Conservation (phyloP, 2,113 vertebrate species). For the Scortum barcoo region DNA sequence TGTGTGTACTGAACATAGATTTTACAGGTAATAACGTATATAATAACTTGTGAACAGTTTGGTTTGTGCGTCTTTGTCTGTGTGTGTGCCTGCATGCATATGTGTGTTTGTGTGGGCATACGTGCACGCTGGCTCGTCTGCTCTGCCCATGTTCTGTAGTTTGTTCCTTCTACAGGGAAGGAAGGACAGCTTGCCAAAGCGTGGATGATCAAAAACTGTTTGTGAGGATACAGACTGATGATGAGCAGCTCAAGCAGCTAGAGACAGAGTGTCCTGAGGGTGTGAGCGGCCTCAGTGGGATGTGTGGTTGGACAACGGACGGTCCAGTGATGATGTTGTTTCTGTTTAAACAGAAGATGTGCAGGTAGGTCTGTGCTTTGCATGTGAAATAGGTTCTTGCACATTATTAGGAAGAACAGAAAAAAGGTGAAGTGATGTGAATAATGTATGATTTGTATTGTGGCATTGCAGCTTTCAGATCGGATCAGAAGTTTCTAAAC, state of each 20-base stretch:
- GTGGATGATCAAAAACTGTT: constrained; percentile 47
- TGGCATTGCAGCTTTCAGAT: background rate
- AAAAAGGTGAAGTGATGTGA: background rate
- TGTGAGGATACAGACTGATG: constrained; percentile 35
- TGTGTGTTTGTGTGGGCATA: constrained; percentile 22
- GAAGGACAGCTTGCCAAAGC: constrained; percentile 40
- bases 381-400: background rate
- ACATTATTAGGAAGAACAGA: background rate
- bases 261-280: constrained; percentile 51
- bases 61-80: background rate
- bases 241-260: constrained; percentile 26
- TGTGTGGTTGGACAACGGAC: constrained; percentile 5
- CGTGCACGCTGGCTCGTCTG: constrained; percentile 6
- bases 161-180: constrained; percentile 45
- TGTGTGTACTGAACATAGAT: constrained; percentile 13
- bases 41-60: background rate
- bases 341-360: constrained; percentile 5
- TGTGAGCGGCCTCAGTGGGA: constrained; percentile 29
- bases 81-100: background rate
- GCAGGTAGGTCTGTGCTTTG: background rate
- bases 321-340: constrained; percentile 10
- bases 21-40: constrained; percentile 12
- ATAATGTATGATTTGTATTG: background rate
- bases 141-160: constrained; percentile 6
- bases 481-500: background rate